These are phyloP conservation scores for Drepana arcuata DNA, from an alignment of 1,140 invertebrate species.

Conservation along the genomic window DNA sequence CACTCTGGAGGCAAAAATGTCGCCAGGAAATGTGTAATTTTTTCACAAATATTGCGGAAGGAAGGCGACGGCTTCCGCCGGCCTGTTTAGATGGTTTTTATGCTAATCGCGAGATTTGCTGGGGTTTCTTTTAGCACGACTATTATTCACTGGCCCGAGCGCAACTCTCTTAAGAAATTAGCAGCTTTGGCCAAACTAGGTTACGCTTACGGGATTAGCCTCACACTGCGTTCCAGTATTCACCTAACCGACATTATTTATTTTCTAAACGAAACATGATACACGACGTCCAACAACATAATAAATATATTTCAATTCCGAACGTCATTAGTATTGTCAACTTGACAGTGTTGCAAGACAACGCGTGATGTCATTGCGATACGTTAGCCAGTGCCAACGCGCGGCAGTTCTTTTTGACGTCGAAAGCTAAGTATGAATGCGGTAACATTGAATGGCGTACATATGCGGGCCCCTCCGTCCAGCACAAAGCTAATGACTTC, in stretches of 20 bases:
- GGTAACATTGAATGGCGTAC: conserved; percentile 30
- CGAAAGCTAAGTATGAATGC: conserved; percentile 12
- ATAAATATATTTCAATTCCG: too few species aligned
- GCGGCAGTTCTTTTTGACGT: conserved; percentile 11
- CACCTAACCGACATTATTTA: too few species aligned
- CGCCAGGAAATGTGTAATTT: conserved; percentile 59
- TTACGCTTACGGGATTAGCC: too few species aligned
- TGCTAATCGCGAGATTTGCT: conserved; percentile 64
- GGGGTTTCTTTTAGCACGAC: conserved; percentile 54
- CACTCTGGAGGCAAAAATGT: conserved; percentile 42
- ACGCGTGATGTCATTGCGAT: too few species aligned
- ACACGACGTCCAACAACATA: too few species aligned
- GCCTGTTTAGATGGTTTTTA: conserved; percentile 67
- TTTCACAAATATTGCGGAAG: conserved; percentile 66
- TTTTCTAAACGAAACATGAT: too few species aligned
- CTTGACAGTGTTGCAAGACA: too few species aligned
- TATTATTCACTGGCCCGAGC: conserved; percentile 50
- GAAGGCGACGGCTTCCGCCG: conserved; percentile 46
- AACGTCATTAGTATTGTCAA: too few species aligned
- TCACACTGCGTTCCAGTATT: too few species aligned
- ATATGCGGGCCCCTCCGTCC: too few species aligned
- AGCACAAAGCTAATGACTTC: conserved; percentile 26
- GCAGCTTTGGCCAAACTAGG: conserved; percentile 4
- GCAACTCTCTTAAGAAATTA: conserved; percentile 47
- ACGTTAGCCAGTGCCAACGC: too few species aligned